Base-by-base conservation (phyloP, 2,113 vertebrate genomes). In the Podarcis muralis region DNA sequence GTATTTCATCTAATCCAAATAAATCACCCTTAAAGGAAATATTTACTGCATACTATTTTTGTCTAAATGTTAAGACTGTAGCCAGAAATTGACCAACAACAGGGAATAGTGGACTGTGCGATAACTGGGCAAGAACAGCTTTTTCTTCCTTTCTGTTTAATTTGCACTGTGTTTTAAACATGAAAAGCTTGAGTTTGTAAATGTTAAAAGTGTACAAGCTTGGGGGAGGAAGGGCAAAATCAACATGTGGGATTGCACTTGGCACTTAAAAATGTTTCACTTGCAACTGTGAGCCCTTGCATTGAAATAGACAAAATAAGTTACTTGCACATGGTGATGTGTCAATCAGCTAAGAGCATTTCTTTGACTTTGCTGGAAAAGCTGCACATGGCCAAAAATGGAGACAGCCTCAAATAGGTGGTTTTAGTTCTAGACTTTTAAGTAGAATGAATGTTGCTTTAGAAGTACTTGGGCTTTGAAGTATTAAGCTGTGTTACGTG, bases 1-100 rank as follows among this genome's bases (percentile, higher is more conserved):
- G 90, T 91, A 94, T 93, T 95, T 93, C 94, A 94, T 90, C 86
- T 95, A 93, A 95, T 95, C 92, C 89, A 95, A 96, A 96, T 96
- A 95, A 96, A 96, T 94, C 83, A 84, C 93, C 86, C 89, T 95
- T 94, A 95, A 94, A 83, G 91, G 87, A 93, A 90, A 92, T 74
- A 84, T 90, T 84, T 92, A 92, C 86, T 93, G 91, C 92, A 94
- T 91, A 96, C 71, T 95, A 74, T 96, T 95, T 86, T 95, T 94
- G 81, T 95, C 92, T 91, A 74, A 90, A 84, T 84, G 43, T 72
- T 89, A 72, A 92, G 88, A 68, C 30, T 79, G 86, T 87, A 48
- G 25, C n/a, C n/a, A 62, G 84, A 75, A 71, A 89, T 85, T 74
- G 88, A 89, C 92, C 84, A 85, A 65, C 75, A 57, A 69, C 37